Percentiles rank a stretch among this genome's conserved stretches.
Evolutionary conservation across 2,888 invertebrate species (phyloP).

Genomic region (Adelphocoris suturalis): DNA sequence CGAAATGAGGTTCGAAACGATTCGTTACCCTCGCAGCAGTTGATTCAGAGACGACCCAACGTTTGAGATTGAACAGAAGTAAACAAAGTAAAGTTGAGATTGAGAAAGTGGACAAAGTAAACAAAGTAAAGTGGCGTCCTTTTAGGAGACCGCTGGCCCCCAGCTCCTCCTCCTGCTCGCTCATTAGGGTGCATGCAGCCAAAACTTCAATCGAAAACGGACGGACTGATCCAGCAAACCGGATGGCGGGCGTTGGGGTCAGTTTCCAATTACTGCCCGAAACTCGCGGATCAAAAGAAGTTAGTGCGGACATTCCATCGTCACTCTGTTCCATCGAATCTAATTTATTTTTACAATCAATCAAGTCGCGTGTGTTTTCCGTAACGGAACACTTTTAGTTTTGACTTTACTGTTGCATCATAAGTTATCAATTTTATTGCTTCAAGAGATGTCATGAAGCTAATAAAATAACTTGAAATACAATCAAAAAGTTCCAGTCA

Average conservation of each 20-base stretch:
- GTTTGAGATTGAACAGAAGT: conserved; percentile 5
- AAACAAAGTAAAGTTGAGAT: too few species aligned
- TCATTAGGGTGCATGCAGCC: conserved; percentile 24
- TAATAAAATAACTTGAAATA: too few species aligned
- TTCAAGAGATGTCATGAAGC: too few species aligned
- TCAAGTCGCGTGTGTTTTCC: neutral
- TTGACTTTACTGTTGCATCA: too few species aligned
- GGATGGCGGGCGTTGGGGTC: conserved; percentile 16
- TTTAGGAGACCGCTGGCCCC: neutral
- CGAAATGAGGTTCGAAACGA: neutral
- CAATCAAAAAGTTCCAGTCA: too few species aligned
- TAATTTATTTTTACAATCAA: neutral
- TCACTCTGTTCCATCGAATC: neutral
- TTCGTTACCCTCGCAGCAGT: neutral
- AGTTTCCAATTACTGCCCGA: conserved; percentile 42
- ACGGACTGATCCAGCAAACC: neutral
- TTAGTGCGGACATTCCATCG: neutral
- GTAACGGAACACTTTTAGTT: too few species aligned
- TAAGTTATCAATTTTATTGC: too few species aligned
- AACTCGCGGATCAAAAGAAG: conserved; percentile 49
- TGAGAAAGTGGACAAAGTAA: conserved; percentile 36
- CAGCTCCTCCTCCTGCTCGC: neutral
- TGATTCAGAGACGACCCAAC: neutral
- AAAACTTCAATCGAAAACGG: conserved; percentile 19
- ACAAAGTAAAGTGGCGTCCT: conserved; percentile 29